Evolutionary conservation across 37 sponge, comb jelly and placozoan genomes (phyloP).

Genomic region (Lycopodina hypogea): DNA sequence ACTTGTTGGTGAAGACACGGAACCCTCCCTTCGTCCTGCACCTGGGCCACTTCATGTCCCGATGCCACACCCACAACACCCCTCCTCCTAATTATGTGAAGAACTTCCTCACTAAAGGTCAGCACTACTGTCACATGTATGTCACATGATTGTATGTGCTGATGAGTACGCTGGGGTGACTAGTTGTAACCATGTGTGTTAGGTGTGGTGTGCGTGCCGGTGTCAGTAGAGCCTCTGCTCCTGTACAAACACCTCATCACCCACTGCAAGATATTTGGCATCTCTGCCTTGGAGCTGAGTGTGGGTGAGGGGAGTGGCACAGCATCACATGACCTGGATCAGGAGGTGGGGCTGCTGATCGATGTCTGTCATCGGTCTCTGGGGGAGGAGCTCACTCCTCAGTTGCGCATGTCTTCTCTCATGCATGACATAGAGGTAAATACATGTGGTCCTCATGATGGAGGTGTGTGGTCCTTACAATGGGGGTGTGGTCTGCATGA

Average conservation of each 20-base stretch:
- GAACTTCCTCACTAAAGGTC: slow-evolving; percentile 56
- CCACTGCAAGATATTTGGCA: slow-evolving; percentile 45
- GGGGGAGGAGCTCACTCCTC: slow-evolving; percentile 32
- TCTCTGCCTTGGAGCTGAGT: slow-evolving; percentile 36
- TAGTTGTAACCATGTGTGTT: slow-evolving; percentile 4
- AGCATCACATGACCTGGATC: background rate
- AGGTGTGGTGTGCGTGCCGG: slow-evolving; percentile 8
- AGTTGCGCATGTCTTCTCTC: no score
- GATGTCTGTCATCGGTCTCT: slow-evolving; percentile 27
- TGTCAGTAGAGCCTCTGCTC: slow-evolving; percentile 2
- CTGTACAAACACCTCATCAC: slow-evolving; percentile 62
- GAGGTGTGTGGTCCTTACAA: background rate
- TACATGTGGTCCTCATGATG: background rate
- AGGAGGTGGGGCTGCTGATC: slow-evolving; percentile 35
- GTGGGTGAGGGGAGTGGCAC: background rate
- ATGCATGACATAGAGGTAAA: slow-evolving; percentile 29
- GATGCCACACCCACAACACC: slow-evolving; percentile 25
- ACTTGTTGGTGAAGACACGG: slow-evolving; percentile 14
- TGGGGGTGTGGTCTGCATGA: no score
- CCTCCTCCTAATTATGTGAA: slow-evolving; percentile 43
- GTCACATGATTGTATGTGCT: background rate
- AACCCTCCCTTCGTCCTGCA: slow-evolving; percentile 21
- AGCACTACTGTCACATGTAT: background rate
- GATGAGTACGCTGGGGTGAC: background rate
- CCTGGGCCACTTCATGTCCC: slow-evolving; percentile 24